These are phyloP conservation scores for Cinclus mexicanus DNA, from an alignment of 2,113 vertebrate genomes.

Conservation along the genomic window DNA sequence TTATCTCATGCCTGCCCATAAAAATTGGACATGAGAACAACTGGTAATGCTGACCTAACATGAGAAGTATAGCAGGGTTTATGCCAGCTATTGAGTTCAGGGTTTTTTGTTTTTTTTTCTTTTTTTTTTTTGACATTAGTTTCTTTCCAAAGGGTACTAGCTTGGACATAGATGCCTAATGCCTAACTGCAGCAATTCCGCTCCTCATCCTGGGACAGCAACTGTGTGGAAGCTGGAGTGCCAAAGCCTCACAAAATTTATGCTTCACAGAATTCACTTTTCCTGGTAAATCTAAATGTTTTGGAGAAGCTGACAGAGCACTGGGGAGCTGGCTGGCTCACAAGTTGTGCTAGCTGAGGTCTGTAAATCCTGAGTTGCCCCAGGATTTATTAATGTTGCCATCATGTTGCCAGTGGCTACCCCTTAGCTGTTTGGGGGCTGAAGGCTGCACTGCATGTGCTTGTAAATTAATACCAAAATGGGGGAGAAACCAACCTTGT, in stretches of 20 bases:
- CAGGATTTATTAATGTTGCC: background rate
- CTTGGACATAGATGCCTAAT: background rate
- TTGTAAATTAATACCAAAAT: background rate
- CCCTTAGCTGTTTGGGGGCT: background rate
- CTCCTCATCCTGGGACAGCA: background rate
- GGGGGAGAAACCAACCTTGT: background rate
- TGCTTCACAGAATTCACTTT: background rate
- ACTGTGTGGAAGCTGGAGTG: background rate
- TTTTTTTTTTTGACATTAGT: background rate
- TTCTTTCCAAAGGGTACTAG: background rate
- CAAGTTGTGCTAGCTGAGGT: accelerated
- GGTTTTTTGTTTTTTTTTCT: no score
- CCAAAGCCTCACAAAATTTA: background rate
- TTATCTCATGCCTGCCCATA: background rate
- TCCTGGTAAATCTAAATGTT: background rate
- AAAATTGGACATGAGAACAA: background rate
- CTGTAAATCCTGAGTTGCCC: background rate
- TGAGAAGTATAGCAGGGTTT: background rate
- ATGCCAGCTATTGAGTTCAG: background rate
- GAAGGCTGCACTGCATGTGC: background rate
- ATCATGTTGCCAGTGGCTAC: background rate
- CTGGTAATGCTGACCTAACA: background rate
- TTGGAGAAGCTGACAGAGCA: background rate
- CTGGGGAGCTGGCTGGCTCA: background rate
- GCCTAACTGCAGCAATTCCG: background rate